Percentiles rank a stretch among this genome's conserved stretches.
Evolutionary conservation across 2,113 vertebrate species (phyloP).

Genomic region (Gyps fulvus): DNA sequence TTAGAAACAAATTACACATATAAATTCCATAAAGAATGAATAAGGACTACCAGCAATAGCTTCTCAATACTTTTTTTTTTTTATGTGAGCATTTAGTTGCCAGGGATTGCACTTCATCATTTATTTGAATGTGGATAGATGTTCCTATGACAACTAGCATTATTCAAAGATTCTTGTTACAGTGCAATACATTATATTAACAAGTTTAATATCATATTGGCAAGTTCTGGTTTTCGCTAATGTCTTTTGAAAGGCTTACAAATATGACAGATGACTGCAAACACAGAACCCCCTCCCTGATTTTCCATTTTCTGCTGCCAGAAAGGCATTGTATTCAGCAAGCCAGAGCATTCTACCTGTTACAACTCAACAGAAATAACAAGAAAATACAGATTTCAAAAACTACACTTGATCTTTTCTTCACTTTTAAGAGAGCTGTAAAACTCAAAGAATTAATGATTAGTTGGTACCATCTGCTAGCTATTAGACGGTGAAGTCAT

Average conservation of each 20-base stretch:
- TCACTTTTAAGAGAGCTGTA: background rate
- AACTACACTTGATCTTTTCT: background rate
- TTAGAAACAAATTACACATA: background rate
- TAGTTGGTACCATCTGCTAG: background rate
- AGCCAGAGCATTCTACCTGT: background rate
- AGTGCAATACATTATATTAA: background rate
- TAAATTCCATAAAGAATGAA: slow-evolving; percentile 1
- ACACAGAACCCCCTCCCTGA: background rate
- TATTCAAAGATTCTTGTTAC: slow-evolving; percentile 17
- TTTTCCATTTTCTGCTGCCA: slow-evolving; percentile 51
- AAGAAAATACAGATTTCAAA: background rate
- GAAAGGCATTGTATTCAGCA: slow-evolving; percentile 1
- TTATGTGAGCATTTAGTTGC: background rate
- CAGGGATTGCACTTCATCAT: slow-evolving; percentile 56
- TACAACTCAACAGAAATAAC: background rate
- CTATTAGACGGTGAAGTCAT: background rate
- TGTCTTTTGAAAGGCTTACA: slow-evolving; percentile 11
- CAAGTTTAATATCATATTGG: slow-evolving; percentile 34
- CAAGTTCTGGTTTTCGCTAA: background rate
- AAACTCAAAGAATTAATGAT: background rate
- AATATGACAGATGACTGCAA: background rate
- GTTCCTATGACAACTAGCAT: slow-evolving; percentile 33
- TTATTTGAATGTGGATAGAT: slow-evolving; percentile 32
- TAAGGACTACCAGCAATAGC: background rate
- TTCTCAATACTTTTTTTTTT: background rate